Percentiles rank a stretch among this genome's conserved stretches.
Conservation (phyloP, 2,113 vertebrate genomes). For the Epinephelus fuscoguttatus region DNA sequence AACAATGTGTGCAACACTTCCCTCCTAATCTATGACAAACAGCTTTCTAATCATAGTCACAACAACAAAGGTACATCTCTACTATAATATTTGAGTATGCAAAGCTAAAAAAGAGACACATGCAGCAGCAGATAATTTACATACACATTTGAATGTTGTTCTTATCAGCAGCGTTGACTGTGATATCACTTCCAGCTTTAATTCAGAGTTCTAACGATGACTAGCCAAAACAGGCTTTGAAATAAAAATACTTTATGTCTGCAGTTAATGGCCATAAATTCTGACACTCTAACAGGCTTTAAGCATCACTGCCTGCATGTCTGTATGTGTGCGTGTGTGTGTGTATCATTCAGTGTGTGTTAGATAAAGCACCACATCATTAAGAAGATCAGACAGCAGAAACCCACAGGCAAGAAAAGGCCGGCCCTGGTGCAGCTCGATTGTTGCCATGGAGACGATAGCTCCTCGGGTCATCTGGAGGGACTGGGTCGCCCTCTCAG, state of each 20-base stretch:
- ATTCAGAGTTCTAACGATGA: slow-evolving; percentile 25
- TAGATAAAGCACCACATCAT: slow-evolving; percentile 63
- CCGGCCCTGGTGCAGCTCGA: slow-evolving; percentile 48
- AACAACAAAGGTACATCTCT: slow-evolving; percentile 9
- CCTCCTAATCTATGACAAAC: background rate
- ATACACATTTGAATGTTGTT: slow-evolving; percentile 38
- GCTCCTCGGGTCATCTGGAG: slow-evolving; percentile 63
- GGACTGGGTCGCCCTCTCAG: slow-evolving; percentile 39
- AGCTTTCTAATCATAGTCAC: slow-evolving; percentile 1
- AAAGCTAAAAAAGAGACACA: slow-evolving; percentile 50
- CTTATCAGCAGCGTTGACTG: slow-evolving; percentile 25
- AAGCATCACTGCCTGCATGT: slow-evolving; percentile 37
- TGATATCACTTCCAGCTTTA: slow-evolving; percentile 33
- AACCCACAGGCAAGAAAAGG: slow-evolving; percentile 64
- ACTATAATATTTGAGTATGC: slow-evolving; percentile 61
- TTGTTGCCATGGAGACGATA: slow-evolving; percentile 77
- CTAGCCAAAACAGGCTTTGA: background rate
- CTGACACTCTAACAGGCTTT: slow-evolving; percentile 32
- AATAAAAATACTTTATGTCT: slow-evolving; percentile 30
- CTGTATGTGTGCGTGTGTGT: slow-evolving; percentile 2
- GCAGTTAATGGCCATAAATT: slow-evolving; percentile 28
- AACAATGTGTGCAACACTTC: background rate
- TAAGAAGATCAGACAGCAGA: slow-evolving; percentile 71
- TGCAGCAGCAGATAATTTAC: slow-evolving; percentile 37
- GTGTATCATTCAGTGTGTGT: slow-evolving; percentile 24